Evolutionary conservation across 2,797 vertebrate species (phyloP).

Genomic region (Dryobates pubescens): DNA sequence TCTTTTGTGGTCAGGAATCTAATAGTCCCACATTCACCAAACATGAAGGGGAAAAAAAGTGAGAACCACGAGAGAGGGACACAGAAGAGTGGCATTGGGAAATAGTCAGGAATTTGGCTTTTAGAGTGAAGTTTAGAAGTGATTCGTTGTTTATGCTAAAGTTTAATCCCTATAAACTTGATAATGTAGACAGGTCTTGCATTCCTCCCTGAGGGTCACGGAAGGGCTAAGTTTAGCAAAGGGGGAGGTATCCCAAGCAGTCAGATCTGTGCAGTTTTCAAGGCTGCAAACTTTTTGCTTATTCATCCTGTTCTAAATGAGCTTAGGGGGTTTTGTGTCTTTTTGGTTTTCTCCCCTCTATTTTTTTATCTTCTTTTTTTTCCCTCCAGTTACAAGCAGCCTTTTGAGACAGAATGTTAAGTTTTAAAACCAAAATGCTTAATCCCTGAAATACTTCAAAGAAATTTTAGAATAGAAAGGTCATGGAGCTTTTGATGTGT

Average conservation of each 20-base stretch:
- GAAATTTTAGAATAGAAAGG: conserved; percentile 54
- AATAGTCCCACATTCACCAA: conserved; percentile 24
- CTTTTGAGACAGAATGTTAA: not conserved
- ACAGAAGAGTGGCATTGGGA: not conserved
- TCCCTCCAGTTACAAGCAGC: not conserved
- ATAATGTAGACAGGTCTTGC: conserved; percentile 57
- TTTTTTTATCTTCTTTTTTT: not conserved
- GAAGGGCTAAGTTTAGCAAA: conserved; percentile 62
- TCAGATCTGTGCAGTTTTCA: not conserved
- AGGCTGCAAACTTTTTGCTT: not conserved
- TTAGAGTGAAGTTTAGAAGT: conserved; percentile 43
- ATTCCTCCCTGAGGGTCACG: conserved; percentile 47
- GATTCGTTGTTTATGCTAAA: conserved; percentile 53
- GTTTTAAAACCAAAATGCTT: conserved; percentile 36
- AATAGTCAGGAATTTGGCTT: conserved; percentile 53
- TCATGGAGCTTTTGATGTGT: conserved; percentile 19
- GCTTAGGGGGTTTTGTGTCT: not conserved
- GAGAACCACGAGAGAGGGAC: not conserved
- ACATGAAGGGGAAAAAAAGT: not conserved
- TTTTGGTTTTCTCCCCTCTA: not conserved
- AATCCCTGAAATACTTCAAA: conserved; percentile 31
- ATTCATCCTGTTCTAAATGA: not conserved
- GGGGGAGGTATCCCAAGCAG: conserved; percentile 10
- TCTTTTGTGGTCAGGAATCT: conserved; percentile 58
- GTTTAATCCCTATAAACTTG: conserved; percentile 64